Percentiles rank a stretch among this genome's conserved stretches.
These are phyloP conservation scores for Dexiosoma caninum DNA, from an alignment of 2,888 invertebrate genomes.

Conservation along the genomic window DNA sequence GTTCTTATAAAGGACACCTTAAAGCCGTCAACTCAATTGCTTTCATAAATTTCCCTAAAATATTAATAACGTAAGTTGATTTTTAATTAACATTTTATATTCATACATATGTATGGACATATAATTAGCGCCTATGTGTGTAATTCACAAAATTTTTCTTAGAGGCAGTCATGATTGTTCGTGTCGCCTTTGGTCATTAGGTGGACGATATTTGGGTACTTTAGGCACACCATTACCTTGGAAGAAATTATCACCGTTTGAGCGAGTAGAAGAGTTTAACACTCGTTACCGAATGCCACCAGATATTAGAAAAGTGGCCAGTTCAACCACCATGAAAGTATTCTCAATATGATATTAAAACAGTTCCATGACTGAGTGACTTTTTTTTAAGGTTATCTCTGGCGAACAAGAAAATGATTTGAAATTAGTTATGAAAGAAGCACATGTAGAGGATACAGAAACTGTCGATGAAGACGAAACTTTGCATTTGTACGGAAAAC, in stretches of 20 bases:
- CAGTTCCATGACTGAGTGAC: not conserved
- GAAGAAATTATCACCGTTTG: conserved; percentile 79
- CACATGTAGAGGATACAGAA: conserved; percentile 28
- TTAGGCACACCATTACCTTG: conserved; percentile 85
- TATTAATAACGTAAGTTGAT: conserved; percentile 83
- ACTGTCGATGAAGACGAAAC: conserved; percentile 45
- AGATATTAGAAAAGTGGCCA: conserved; percentile 85
- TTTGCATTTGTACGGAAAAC: conserved; percentile 79
- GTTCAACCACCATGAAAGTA: conserved; percentile 85
- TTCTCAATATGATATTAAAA: conserved; percentile 9
- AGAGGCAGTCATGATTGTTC: conserved; percentile 85
- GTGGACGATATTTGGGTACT: conserved; percentile 85
- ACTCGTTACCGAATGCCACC: conserved; percentile 81
- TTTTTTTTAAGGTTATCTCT: conserved; percentile 58
- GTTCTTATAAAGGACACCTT: conserved; percentile 85
- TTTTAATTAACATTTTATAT: no score
- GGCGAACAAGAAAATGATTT: conserved; percentile 59
- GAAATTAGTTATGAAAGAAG: conserved; percentile 12
- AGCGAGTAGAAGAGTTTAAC: conserved; percentile 76
- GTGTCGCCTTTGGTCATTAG: conserved; percentile 86
- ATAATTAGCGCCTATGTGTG: not conserved
- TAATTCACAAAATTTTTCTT: not conserved
- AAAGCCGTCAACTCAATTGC: conserved; percentile 83
- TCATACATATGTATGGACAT: no score
- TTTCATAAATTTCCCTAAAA: conserved; percentile 82